Base-by-base conservation (phyloP, 53 echinoderm and acorn worm species). In the Actinopyga echinites region DNA sequence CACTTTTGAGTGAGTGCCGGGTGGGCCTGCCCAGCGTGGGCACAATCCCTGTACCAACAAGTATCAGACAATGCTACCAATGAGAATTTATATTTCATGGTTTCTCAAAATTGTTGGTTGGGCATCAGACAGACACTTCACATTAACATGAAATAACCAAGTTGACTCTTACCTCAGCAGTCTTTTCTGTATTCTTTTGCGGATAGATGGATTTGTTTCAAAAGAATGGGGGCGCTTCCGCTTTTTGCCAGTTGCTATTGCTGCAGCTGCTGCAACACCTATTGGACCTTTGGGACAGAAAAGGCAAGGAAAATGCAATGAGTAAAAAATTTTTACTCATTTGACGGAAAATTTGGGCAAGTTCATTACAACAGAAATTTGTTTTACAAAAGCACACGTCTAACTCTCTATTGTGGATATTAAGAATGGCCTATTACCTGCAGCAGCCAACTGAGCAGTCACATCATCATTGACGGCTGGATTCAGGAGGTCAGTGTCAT, bases 241-340 rank as follows among this genome's bases (percentile, higher is more conserved):
- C 74, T 97, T 97, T 74, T 97, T 97, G 13, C 97, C 97, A 35
- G 97, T 95, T 55, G 97, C 97, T 59, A 97, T 97, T 79, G 97
- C 97, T 34, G 97, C 97, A 23, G 97, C 97, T 73, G 97, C 97
- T 64, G 97, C 97, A 42, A 97, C 90, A 44, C 97, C 97, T 33
- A 97, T 95, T 31, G 97, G 91, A 79, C 97, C 97, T 97, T 59
- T 7, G 30, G 25, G 23, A 1, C 58, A 83, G 65, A 13, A 53
- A 36, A 56, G 37, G 17, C 17, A 49, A 2, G 15, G 17, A 1
- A 15, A 17, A 49, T 49, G 17, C 17, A 49, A 49, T 49, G 2
- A 49, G 12, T 15, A 49, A 49, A 49, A 49, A 13, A 0, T 17
- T 15, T 6, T 49, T 17, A 40, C 40, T 40, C 40, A 40, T 40